A percentile compares a stretch with the other conserved stretches of the same genome.
These are phyloP conservation scores for Platycheirus rosarum DNA, from an alignment of 2,888 invertebrate genomes.

Conservation along the genomic window DNA sequence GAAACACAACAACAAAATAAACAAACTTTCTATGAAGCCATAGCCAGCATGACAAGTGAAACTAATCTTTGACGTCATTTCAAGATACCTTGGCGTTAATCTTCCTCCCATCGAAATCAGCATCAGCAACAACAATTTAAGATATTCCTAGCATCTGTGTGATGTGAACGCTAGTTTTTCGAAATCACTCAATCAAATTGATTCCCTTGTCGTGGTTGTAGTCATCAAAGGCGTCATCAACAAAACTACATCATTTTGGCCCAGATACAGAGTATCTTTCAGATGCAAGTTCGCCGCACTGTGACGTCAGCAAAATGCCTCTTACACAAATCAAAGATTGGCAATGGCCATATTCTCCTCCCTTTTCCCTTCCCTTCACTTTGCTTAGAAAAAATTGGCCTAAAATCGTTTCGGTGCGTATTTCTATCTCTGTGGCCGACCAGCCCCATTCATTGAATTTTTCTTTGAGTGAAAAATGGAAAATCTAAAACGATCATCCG, in stretches of 20 bases:
- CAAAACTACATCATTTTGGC: slow-evolving; percentile 18
- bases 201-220: slow-evolving; percentile 35
- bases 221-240: slow-evolving; percentile 54
- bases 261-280: not conserved
- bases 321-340: slow-evolving; percentile 20
- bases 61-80: slow-evolving; percentile 30
- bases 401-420: not conserved
- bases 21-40: slow-evolving; percentile 21
- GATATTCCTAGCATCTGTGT: slow-evolving; percentile 2
- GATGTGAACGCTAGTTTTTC: slow-evolving; percentile 4
- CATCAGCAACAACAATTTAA: slow-evolving; percentile 9
- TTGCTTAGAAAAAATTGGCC: not conserved
- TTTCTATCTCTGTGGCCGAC: not conserved
- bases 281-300: not conserved
- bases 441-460: not conserved
- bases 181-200: slow-evolving; percentile 52
- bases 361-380: not conserved
- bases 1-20: slow-evolving; percentile 25
- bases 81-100: slow-evolving; percentile 25
- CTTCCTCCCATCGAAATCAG: slow-evolving; percentile 23
- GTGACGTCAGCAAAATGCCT: slow-evolving; percentile 52
- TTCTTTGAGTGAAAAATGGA: not conserved
- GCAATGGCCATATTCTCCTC: not conserved
- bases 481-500: slow-evolving; percentile 11
- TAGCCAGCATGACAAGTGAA: slow-evolving; percentile 27